phyloP scores from a whole-genome alignment of 1,140 invertebrate species.

The Rhyacophila brunnea region DNA sequence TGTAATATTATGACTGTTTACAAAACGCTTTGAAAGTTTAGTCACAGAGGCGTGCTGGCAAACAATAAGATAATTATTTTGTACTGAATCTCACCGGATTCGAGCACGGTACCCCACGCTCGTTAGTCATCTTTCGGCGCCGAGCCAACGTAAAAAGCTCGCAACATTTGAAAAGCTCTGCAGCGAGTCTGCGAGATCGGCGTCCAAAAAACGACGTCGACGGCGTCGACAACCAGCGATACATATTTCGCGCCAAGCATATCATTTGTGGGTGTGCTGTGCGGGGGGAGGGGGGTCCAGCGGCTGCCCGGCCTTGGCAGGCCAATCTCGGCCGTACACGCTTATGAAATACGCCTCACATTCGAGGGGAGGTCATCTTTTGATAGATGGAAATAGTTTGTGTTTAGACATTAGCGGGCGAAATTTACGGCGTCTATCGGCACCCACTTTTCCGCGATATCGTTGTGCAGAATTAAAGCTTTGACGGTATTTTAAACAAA shows the following conservation, averaged over 20 bases:
- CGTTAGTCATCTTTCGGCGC: too few relatives aligned
- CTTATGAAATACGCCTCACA: conserved; percentile 16
- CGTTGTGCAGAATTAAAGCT: not conserved
- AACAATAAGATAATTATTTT: too few relatives aligned
- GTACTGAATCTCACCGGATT: too few relatives aligned
- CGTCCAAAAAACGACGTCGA: not conserved
- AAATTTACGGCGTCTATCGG: conserved; percentile 31
- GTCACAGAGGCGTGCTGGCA: too few relatives aligned
- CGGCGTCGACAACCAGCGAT: conserved; percentile 3
- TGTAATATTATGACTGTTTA: too few relatives aligned
- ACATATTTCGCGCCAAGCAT: conserved; percentile 20
- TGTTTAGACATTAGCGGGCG: conserved; percentile 33
- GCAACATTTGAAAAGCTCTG: too few relatives aligned
- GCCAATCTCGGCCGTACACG: conserved; percentile 12
- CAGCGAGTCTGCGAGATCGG: not conserved
- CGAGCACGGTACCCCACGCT: too few relatives aligned
- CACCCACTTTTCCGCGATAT: conserved; percentile 3
- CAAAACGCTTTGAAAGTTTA: too few relatives aligned
- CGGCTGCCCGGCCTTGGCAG: not conserved
- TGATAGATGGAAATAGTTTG: conserved; percentile 37
- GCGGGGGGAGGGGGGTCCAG: not conserved
- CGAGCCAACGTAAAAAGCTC: too few relatives aligned
- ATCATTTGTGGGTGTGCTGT: not conserved
- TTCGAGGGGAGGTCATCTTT: conserved; percentile 18
- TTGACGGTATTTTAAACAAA: too few relatives aligned